Percentiles rank a stretch among this genome's conserved stretches.
Conservation (phyloP, 2,797 vertebrate genomes). For the Anniella stebbinsi region DNA sequence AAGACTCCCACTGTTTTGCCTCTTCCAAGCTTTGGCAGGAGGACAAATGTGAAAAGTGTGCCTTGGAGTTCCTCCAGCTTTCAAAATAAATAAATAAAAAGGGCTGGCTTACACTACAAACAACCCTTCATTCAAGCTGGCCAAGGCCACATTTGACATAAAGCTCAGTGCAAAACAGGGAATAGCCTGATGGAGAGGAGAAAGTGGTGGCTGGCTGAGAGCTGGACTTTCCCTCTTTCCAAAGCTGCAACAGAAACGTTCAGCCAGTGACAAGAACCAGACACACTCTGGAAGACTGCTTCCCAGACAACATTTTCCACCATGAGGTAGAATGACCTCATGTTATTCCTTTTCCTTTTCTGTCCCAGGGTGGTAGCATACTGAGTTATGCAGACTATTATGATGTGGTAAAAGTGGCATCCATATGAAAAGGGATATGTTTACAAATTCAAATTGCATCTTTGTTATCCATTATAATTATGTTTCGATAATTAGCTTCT, state of each 20-base stretch:
- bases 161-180: slow-evolving; percentile 49
- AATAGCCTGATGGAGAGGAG: slow-evolving; percentile 41
- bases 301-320: slow-evolving; percentile 46
- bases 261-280: slow-evolving; percentile 59
- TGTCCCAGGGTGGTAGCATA: background rate
- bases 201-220: slow-evolving; percentile 52
- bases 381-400: slow-evolving; percentile 39
- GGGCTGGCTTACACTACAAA: slow-evolving; percentile 34
- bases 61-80: slow-evolving; percentile 56
- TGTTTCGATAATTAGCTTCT: background rate
- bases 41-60: background rate
- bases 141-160: slow-evolving; percentile 33
- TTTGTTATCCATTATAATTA: slow-evolving; percentile 10
- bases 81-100: slow-evolving; percentile 38
- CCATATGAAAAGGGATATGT: background rate
- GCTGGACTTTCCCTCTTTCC: slow-evolving; percentile 45
- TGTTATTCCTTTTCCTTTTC: background rate
- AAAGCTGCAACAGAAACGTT: slow-evolving; percentile 57
- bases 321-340: slow-evolving; percentile 26
- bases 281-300: slow-evolving; percentile 50
- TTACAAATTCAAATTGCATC: slow-evolving; percentile 8
- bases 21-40: slow-evolving; percentile 64
- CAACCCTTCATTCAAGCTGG: slow-evolving; percentile 42
- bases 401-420: slow-evolving; percentile 35
- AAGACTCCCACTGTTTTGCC: slow-evolving; percentile 55